Conservation (phyloP, 2,113 vertebrate species). For the Pseudopipra pipra region DNA sequence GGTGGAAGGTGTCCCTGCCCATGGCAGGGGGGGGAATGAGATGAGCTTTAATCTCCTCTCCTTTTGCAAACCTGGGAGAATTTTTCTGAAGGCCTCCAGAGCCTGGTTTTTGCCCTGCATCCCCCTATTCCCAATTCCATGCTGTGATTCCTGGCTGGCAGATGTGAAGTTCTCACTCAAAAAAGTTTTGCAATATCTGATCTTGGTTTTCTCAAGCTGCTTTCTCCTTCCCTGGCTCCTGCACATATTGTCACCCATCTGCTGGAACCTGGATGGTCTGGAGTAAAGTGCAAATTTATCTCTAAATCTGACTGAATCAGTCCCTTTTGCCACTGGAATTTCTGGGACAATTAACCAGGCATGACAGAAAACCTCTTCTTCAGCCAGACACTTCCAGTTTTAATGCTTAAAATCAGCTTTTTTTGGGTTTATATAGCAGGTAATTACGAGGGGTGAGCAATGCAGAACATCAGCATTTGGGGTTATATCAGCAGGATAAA, state of each 20-base stretch:
- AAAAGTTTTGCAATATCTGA: neutral
- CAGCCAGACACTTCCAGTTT: neutral
- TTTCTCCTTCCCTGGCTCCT: neutral
- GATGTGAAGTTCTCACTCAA: neutral
- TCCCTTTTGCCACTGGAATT: neutral
- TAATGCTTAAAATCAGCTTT: neutral
- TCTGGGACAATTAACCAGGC: neutral
- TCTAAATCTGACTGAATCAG: neutral
- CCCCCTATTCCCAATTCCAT: accelerated
- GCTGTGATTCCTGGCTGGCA: neutral
- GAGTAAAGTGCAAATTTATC: neutral
- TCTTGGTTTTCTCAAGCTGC: neutral
- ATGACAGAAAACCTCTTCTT: neutral
- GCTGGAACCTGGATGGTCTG: neutral
- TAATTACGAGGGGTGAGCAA: neutral
- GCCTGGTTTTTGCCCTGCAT: neutral
- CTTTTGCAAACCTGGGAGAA: neutral
- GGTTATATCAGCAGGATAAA: neutral
- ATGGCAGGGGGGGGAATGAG: accelerated
- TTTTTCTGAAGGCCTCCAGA: neutral
- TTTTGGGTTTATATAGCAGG: neutral
- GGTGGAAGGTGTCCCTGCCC: neutral
- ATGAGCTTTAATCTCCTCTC: too few relatives aligned
- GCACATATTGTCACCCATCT: neutral
- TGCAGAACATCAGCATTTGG: neutral